phyloP scores from a whole-genome alignment of 2,797 vertebrate genomes.

The Leptodactylus fallax region DNA sequence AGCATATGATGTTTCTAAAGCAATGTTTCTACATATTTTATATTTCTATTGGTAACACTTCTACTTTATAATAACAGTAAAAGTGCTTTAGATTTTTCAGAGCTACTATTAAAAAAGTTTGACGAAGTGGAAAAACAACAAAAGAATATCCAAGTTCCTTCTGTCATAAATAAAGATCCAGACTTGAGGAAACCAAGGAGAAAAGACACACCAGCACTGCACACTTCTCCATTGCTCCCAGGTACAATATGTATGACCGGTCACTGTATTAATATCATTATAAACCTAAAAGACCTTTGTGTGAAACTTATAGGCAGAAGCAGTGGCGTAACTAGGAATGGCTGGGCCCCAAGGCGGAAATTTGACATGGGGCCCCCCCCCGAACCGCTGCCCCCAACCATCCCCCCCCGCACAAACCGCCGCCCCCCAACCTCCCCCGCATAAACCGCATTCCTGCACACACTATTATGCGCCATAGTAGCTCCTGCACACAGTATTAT shows the following conservation, averaged over 20 bases:
- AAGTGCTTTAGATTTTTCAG: conserved; percentile 67
- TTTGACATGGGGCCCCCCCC: too few species aligned
- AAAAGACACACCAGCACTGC: conserved; percentile 80
- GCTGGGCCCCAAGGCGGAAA: too few species aligned
- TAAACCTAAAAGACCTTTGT: background rate
- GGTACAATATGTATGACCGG: conserved; percentile 65
- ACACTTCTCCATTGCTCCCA: conserved; percentile 74
- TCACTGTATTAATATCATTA: background rate
- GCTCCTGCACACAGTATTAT: too few species aligned
- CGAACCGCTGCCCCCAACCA: too few species aligned
- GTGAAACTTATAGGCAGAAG: background rate
- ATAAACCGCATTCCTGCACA: too few species aligned
- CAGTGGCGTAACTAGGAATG: too few species aligned
- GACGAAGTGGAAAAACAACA: conserved; percentile 58
- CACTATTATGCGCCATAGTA: too few species aligned
- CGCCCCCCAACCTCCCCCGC: too few species aligned
- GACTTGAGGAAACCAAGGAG: conserved; percentile 77
- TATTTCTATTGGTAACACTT: too few species aligned
- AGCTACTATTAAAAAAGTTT: conserved; percentile 51
- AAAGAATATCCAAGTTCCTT: conserved; percentile 27
- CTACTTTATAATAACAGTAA: conserved; percentile 62
- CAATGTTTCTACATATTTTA: too few species aligned
- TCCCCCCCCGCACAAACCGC: too few species aligned
- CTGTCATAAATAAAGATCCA: conserved; percentile 67
- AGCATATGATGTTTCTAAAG: background rate